Evolutionary conservation across 2,888 invertebrate genomes (phyloP).

Genomic region (Isoperla grammatica): DNA sequence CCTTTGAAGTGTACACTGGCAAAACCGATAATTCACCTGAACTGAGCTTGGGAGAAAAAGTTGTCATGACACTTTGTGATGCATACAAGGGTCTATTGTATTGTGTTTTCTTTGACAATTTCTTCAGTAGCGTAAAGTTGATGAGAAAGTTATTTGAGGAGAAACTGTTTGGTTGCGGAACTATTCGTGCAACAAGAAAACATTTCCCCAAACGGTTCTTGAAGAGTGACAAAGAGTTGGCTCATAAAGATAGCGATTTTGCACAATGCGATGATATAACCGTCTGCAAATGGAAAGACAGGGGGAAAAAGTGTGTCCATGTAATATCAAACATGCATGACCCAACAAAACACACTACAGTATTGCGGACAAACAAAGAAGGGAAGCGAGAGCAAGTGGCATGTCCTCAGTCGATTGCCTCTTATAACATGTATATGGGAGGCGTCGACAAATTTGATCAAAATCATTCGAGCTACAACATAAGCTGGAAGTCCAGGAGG

Average conservation of each 20-base stretch:
- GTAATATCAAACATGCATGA: constrained; percentile 34
- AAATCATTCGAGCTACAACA: constrained; percentile 33
- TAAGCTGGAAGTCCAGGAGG: constrained; percentile 36
- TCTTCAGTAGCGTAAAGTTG: constrained; percentile 35
- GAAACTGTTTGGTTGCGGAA: constrained; percentile 36
- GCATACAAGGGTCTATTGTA: constrained; percentile 30
- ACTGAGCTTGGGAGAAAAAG: constrained; percentile 33
- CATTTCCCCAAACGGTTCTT: constrained; percentile 33
- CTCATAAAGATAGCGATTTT: constrained; percentile 33
- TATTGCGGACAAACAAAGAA: too few species aligned
- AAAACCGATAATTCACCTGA: neutral
- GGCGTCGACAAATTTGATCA: constrained; percentile 37
- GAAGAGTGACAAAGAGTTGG: constrained; percentile 33
- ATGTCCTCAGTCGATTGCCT: too few species aligned
- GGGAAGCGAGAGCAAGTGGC: too few species aligned
- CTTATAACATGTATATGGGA: constrained; percentile 34
- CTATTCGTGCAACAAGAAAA: constrained; percentile 35
- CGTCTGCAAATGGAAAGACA: constrained; percentile 35
- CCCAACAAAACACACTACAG: constrained; percentile 16
- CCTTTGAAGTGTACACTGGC: constrained; percentile 29
- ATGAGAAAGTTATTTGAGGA: constrained; percentile 31
- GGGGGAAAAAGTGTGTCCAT: constrained; percentile 34
- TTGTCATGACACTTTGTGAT: constrained; percentile 33
- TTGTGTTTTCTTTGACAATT: constrained; percentile 36
- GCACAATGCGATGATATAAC: constrained; percentile 31